Evolutionary conservation across 2,113 vertebrate species (phyloP), one percentile per base, ranked within the genome.

Genomic region (Sprattus sprattus): DNA sequence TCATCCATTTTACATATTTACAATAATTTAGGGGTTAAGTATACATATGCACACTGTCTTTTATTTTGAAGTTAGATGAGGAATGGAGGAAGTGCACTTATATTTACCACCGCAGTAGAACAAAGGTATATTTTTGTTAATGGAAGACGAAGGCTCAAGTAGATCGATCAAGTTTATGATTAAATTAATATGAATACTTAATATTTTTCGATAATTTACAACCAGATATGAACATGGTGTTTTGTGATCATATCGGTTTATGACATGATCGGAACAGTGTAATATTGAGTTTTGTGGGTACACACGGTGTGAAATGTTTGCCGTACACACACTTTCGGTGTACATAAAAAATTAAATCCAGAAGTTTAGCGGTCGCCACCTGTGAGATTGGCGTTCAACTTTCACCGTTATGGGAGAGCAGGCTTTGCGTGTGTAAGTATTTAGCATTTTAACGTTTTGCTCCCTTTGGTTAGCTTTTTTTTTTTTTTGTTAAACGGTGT

Each of bases 341-440:
- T 78, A 39, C n/a, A 25, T 20, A 60, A 6, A 49, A 60, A 22
- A 22, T 28, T 67, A n/a, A 78, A 78, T 44, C 28, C 13, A 2
- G 39, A 32, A 39, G 39, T 78, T 78, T 44, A 78, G 71, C 71
- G 28, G 71, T 15, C 25, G 28, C 13, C 28, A 39, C 71, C 25
- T 39, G 28, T 32, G 28, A 39, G 25, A 39, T 78, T 39, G 32
- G 32, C 32, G 13, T 11, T 78, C 13, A 28, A 78, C 28, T 1
- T 15, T 32, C 4, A 39, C 13, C 84, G n/a, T 52, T 0, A 96
- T 96, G 95, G 91, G 57, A 2, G 94, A 94, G 0, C 86, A 92
- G 39, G 91, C 94, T 3, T 81, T 94, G 7, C 90, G 92, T 93
- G 92, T 96, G 95, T 95, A 86, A 95, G 95, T 93, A 52, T 20